phyloP scores from a whole-genome alignment of 2,797 vertebrate genomes.

The Triplophysa yarkandensis region DNA sequence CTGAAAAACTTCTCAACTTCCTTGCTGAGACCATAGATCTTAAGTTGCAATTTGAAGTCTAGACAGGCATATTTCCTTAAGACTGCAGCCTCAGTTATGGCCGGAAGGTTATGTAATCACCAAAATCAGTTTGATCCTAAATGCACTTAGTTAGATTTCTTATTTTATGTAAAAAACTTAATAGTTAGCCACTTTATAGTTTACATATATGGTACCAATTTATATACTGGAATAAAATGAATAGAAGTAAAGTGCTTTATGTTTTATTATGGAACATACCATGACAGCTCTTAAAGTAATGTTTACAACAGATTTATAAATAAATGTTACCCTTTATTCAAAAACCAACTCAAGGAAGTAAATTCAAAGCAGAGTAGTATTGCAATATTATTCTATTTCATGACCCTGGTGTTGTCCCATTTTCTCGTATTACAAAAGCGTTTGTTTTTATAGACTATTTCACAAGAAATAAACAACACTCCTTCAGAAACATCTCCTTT shows the following conservation, averaged over 20 bases:
- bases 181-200: not conserved
- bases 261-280: not conserved
- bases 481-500: no score
- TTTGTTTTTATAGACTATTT: not conserved
- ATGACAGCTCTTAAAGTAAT: not conserved
- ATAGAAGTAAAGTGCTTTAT: not conserved
- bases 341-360: not conserved
- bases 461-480: no score
- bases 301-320: not conserved
- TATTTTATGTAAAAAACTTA: not conserved
- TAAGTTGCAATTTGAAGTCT: not conserved
- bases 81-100: not conserved
- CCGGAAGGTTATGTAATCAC: not conserved
- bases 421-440: not conserved
- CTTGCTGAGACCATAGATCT: conserved; percentile 15
- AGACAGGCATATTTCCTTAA: conserved; percentile 18
- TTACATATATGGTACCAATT: not conserved
- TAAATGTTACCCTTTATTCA: not conserved
- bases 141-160: not conserved
- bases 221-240: not conserved
- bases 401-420: not conserved
- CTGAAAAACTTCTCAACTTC: conserved; percentile 10
- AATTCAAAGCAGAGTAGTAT: no score
- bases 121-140: not conserved
- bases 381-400: no score